Evolutionary conservation across 2,888 invertebrate genomes (phyloP).

Genomic region (Trachelus stipa): DNA sequence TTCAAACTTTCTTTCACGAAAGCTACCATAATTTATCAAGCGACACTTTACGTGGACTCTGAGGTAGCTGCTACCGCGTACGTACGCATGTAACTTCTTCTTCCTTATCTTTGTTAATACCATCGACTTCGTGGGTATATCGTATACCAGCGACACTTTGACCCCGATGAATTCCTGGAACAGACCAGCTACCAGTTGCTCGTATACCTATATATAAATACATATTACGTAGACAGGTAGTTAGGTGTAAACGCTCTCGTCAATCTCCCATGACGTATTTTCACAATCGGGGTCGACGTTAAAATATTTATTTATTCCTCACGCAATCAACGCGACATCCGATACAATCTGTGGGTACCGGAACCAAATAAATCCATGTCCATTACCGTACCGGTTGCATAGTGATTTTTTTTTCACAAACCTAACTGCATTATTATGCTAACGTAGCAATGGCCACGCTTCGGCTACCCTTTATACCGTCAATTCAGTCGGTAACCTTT

Average conservation of each 20-base stretch:
- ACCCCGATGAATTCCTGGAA: not conserved
- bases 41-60: constrained; percentile 17
- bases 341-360: not conserved
- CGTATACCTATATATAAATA: not conserved
- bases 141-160: not conserved
- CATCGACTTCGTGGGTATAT: not conserved
- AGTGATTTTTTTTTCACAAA: not conserved
- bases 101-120: not conserved
- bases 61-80: not conserved
- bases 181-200: not conserved
- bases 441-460: constrained; percentile 4
- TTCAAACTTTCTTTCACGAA: constrained; percentile 41
- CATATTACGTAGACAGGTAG: not conserved
- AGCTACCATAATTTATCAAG: constrained; percentile 42
- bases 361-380: not conserved
- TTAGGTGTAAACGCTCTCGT: not conserved
- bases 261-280: not conserved
- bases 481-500: not conserved
- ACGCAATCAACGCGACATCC: not conserved
- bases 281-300: not conserved
- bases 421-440: constrained; percentile 2
- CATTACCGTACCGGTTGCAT: not conserved
- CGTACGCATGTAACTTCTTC: not conserved
- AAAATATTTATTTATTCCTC: not conserved
- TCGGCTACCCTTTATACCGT: not conserved